Percentiles rank a stretch among this genome's conserved stretches.
phyloP scores from a whole-genome alignment of 2,113 vertebrate genomes.

The Alligator mississippiensis region DNA sequence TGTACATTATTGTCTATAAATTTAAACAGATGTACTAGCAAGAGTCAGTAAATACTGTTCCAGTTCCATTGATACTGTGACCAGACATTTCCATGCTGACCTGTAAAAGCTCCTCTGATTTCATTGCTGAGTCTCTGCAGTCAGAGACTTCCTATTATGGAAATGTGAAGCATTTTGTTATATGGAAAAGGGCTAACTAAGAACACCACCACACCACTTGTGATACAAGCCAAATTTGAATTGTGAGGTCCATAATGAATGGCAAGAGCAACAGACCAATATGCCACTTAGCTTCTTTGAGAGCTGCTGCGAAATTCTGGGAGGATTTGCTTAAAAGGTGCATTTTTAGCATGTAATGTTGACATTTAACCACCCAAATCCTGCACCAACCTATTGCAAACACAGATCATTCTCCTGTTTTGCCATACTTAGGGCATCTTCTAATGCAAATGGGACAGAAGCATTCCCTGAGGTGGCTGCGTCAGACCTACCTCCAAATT shows the following conservation, averaged over 20 bases:
- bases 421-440: not conserved
- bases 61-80: not conserved
- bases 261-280: not conserved
- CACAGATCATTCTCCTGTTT: slow-evolving; percentile 22
- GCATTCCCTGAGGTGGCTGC: not conserved
- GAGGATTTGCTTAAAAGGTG: not conserved
- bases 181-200: not conserved
- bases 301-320: not conserved
- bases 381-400: not conserved
- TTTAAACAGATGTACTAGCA: not conserved
- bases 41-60: not conserved
- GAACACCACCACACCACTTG: not conserved
- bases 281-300: slow-evolving; percentile 5
- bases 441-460: not conserved
- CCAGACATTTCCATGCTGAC: not conserved
- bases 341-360: not conserved
- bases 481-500: not conserved
- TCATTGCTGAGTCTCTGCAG: not conserved
- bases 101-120: not conserved
- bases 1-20: not conserved
- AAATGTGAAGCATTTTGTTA: not conserved
- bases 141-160: not conserved
- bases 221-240: slow-evolving; percentile 1
- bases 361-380: slow-evolving; percentile 27
- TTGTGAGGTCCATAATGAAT: not conserved